phyloP scores from a whole-genome alignment of 2,113 vertebrate species.

The Ammodramus savannarum region DNA sequence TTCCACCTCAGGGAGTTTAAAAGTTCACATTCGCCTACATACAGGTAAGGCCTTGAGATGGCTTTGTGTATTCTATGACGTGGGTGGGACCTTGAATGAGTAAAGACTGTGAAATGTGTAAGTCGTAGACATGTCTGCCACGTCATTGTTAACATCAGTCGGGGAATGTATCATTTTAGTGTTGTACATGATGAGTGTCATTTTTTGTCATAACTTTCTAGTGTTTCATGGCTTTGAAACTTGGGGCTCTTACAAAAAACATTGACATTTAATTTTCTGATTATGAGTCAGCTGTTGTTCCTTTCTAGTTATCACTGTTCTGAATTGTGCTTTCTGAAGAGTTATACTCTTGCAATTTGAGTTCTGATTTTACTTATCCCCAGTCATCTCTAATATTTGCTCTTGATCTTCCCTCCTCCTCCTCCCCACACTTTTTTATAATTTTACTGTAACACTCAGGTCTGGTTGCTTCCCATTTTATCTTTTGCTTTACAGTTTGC shows the following conservation, averaged over 20 bases:
- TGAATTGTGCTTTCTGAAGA: neutral
- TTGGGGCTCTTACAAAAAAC: neutral
- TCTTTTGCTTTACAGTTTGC: neutral
- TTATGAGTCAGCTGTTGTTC: neutral
- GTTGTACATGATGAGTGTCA: neutral
- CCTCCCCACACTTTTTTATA: neutral
- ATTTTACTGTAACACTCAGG: neutral
- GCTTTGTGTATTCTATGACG: neutral
- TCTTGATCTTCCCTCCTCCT: neutral
- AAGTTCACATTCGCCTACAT: slow-evolving; percentile 96
- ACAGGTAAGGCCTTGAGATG: slow-evolving; percentile 80
- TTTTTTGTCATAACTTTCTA: neutral
- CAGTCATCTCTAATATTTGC: neutral
- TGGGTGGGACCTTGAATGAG: neutral
- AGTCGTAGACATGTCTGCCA: neutral
- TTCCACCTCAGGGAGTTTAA: slow-evolving; percentile 98
- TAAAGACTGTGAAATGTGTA: neutral
- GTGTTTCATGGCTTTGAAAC: neutral
- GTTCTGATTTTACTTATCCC: neutral
- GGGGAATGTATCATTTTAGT: neutral
- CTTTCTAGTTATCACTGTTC: neutral
- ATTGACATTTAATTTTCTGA: neutral
- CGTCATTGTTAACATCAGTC: neutral
- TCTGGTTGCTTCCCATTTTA: neutral
- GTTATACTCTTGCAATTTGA: neutral